Percentiles rank a stretch among this genome's conserved stretches.
These are phyloP conservation scores for Cherax destructor DNA, from an alignment of 1,140 invertebrate species.

Conservation along the genomic window DNA sequence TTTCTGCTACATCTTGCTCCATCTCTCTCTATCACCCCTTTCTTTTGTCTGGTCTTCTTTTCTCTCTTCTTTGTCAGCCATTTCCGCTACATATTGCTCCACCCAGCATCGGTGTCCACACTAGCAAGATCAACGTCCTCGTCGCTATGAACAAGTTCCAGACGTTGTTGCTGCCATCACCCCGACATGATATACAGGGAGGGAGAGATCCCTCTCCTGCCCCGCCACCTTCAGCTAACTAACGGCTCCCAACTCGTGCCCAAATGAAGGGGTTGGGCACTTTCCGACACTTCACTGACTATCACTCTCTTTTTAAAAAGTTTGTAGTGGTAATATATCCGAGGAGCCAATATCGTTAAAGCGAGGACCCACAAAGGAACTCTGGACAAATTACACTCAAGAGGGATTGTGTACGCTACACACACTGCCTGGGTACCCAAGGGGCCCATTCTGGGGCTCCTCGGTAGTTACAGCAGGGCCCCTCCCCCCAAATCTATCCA, in stretches of 20 bases:
- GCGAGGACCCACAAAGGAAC: constrained; percentile 19
- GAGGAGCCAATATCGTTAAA: constrained; percentile 37
- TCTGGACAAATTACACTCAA: constrained; percentile 27
- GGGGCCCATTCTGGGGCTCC: neutral
- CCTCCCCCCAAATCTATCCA: neutral
- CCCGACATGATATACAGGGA: no score
- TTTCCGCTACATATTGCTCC: neutral
- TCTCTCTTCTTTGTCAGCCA: no score
- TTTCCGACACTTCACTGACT: constrained; percentile 17
- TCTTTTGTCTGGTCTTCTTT: no score
- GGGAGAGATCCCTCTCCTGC: constrained; percentile 1
- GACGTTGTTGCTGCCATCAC: neutral
- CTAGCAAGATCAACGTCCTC: no score
- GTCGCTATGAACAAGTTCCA: neutral
- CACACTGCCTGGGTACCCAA: no score
- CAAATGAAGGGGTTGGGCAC: constrained; percentile 49
- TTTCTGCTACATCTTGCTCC: no score
- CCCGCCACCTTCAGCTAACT: constrained; percentile 16
- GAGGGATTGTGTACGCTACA: no score
- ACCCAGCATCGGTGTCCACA: neutral
- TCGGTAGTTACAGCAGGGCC: neutral
- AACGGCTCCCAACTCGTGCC: constrained; percentile 33
- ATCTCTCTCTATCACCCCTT: no score
- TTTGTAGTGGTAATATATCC: constrained; percentile 3
- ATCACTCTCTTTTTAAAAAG: constrained; percentile 17